A percentile compares a stretch with the other conserved stretches of the same genome.
These are phyloP conservation scores for Dendrophyllia cribrosa DNA, from an alignment of 64 coral and sea anemone genomes.

Conservation along the genomic window DNA sequence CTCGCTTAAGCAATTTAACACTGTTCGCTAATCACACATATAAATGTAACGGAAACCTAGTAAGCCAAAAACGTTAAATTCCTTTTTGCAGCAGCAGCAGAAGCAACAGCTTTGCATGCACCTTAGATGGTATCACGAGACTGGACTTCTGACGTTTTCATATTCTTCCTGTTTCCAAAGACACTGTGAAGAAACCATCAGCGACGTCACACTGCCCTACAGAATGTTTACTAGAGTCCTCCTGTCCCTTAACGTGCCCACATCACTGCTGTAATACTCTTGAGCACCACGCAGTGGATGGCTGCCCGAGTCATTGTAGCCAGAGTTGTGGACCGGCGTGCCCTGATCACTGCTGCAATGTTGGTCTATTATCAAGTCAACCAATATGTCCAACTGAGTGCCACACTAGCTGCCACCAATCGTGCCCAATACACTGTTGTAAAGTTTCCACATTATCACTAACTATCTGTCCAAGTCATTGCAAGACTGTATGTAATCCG, in stretches of 20 bases:
- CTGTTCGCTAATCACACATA: neutral
- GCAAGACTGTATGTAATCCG: constrained; percentile 33
- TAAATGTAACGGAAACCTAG: neutral
- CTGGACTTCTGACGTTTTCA: constrained; percentile 52
- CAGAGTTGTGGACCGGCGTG: constrained; percentile 21
- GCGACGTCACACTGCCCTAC: neutral
- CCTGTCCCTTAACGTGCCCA: constrained; percentile 10
- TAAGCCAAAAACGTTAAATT: constrained; percentile 8
- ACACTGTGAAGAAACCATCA: neutral
- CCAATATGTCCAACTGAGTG: constrained; percentile 23
- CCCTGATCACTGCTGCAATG: constrained; percentile 50
- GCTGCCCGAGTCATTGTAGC: constrained; percentile 4
- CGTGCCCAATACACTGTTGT: constrained; percentile 54
- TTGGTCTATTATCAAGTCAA: neutral
- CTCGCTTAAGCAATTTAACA: neutral
- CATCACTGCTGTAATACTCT: neutral
- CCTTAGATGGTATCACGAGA: constrained; percentile 37
- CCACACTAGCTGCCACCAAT: constrained; percentile 1
- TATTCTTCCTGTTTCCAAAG: constrained; percentile 56
- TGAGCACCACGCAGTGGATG: neutral
- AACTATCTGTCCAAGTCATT: constrained; percentile 18
- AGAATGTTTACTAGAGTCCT: neutral
- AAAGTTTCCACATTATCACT: neutral
- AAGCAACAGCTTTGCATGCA: constrained; percentile 7
- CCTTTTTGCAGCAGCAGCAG: constrained; percentile 6